phyloP scores from a whole-genome alignment of 1,140 invertebrate genomes.

The Luehdorfia chinensis region DNA sequence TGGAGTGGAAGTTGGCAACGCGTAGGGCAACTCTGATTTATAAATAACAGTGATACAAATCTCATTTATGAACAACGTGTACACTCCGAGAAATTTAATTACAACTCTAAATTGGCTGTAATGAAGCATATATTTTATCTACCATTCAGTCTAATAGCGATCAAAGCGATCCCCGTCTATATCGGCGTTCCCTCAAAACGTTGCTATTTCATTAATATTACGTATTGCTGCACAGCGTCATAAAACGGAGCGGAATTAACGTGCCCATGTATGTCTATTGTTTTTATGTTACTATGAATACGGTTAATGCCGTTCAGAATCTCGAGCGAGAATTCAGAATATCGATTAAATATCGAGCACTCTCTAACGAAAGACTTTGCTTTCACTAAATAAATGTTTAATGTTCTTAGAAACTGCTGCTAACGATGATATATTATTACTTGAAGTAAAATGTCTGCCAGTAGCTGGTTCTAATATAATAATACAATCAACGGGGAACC shows the following conservation, averaged over 20 bases:
- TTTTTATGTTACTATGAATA: slow-evolving; percentile 24
- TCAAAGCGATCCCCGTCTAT: slow-evolving; percentile 29
- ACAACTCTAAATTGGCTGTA: too few relatives aligned
- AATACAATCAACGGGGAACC: too few relatives aligned
- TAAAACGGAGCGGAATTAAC: slow-evolving; percentile 30
- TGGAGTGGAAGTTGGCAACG: too few relatives aligned
- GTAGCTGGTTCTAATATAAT: too few relatives aligned
- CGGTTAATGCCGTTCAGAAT: slow-evolving; percentile 26
- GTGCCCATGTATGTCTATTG: slow-evolving; percentile 18
- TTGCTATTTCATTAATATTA: slow-evolving; percentile 39
- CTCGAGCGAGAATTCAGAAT: slow-evolving; percentile 20
- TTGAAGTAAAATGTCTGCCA: too few relatives aligned
- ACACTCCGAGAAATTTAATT: too few relatives aligned
- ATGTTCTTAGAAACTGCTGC: slow-evolving; percentile 48
- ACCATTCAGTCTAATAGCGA: slow-evolving; percentile 18
- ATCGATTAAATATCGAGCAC: too few relatives aligned
- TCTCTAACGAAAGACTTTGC: slow-evolving; percentile 58
- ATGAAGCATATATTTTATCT: too few relatives aligned
- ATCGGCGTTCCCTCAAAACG: slow-evolving; percentile 24
- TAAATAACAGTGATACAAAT: too few relatives aligned
- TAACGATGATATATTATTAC: slow-evolving; percentile 2
- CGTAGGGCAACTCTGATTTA: too few relatives aligned
- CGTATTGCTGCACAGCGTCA: slow-evolving; percentile 33
- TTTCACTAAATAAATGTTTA: slow-evolving; percentile 43
- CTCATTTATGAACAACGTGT: too few relatives aligned